Conservation (phyloP, 30 jellyfish, hydroid and myxozoan species). For the Nemopilema nomurai region DNA sequence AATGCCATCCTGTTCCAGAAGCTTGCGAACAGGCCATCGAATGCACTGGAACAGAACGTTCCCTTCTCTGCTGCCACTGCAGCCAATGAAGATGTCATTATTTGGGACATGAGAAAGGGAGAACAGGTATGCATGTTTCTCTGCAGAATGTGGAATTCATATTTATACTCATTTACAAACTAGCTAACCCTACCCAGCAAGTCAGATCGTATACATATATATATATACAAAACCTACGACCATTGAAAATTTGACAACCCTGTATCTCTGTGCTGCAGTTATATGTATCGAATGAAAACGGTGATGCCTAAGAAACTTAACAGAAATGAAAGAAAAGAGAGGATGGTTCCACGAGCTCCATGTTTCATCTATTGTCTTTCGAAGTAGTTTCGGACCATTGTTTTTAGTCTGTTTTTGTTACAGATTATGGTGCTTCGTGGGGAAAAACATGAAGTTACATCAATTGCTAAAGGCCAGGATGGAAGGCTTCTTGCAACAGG, state of each 20-base stretch:
- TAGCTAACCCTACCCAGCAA: too few relatives aligned
- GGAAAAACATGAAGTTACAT: conserved; percentile 78
- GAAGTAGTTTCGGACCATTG: background rate
- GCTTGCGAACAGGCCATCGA: conserved; percentile 15
- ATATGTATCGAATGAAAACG: too few relatives aligned
- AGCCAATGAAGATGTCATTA: conserved; percentile 84
- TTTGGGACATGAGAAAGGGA: conserved; percentile 94
- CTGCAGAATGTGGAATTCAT: too few relatives aligned
- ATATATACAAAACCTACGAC: background rate
- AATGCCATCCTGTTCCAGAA: conserved; percentile 50
- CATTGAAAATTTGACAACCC: too few relatives aligned
- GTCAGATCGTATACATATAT: too few relatives aligned
- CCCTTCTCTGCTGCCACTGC: conserved; percentile 75
- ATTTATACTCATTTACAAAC: too few relatives aligned
- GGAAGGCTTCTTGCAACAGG: conserved; percentile 84
- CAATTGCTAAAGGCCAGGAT: conserved; percentile 63
- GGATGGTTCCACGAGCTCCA: too few relatives aligned
- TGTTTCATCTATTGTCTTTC: too few relatives aligned
- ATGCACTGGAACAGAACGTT: background rate
- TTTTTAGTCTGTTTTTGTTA: background rate
- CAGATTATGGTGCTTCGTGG: conserved; percentile 85
- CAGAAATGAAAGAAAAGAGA: too few relatives aligned
- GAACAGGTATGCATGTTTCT: conserved; percentile 73
- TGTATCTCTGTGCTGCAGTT: too few relatives aligned
- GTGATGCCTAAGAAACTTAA: too few relatives aligned